Conservation (phyloP, 2,888 invertebrate species). For the Nephrocerus scutellatus region DNA sequence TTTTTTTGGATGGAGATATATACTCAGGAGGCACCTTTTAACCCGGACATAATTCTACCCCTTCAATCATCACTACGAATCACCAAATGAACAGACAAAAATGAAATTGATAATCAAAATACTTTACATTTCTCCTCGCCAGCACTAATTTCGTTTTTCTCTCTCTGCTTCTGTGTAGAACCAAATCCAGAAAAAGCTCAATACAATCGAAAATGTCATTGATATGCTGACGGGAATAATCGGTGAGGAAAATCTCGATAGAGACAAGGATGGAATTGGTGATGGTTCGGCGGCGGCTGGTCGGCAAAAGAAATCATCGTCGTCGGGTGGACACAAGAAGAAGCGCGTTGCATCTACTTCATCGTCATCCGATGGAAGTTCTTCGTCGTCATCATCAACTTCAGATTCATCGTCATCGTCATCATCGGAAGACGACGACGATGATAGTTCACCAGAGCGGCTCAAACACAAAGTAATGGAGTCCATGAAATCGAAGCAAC, state of each 20-base stretch:
- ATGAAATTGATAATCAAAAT: conserved; percentile 13
- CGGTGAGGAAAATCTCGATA: conserved; percentile 56
- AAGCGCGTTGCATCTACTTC: conserved; percentile 3
- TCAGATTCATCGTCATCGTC: conserved; percentile 31
- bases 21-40: too few species aligned
- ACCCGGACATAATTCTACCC: too few species aligned
- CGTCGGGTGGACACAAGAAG: conserved; percentile 15
- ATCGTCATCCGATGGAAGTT: conserved; percentile 18
- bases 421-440: conserved; percentile 29
- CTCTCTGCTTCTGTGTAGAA: conserved; percentile 28
- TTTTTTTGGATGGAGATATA: too few species aligned
- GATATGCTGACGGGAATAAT: conserved; percentile 82
- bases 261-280: conserved; percentile 25
- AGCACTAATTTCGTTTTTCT: background rate
- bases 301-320: conserved; percentile 11
- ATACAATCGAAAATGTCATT: conserved; percentile 79
- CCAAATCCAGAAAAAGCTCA: conserved; percentile 47
- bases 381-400: conserved; percentile 31
- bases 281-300: conserved; percentile 16
- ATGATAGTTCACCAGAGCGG: conserved; percentile 43
- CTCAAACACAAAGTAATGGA: conserved; percentile 45
- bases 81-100: conserved; percentile 17
- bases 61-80: too few species aligned
- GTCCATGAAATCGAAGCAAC: conserved; percentile 42
- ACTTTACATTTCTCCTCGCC: background rate